phyloP scores from a whole-genome alignment of 2,888 invertebrate species.

The Agrochola litura region DNA sequence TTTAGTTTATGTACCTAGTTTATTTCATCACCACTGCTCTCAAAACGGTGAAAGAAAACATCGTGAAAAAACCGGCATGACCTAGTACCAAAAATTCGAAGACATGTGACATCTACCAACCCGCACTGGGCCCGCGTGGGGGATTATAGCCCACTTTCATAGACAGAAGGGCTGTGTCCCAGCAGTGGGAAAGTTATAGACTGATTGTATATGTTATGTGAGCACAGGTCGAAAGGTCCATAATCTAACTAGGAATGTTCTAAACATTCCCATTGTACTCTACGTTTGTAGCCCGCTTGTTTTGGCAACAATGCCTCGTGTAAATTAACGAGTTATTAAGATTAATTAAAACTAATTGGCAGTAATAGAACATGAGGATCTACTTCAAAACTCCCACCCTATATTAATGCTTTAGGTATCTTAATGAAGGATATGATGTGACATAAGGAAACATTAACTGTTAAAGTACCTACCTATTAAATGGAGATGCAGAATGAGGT shows the following conservation, averaged over 20 bases:
- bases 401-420: slow-evolving; percentile 26
- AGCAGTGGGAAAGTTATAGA: too few species aligned
- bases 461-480: slow-evolving; percentile 1
- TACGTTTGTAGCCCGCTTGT: slow-evolving; percentile 36
- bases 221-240: background rate
- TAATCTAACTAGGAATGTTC: background rate
- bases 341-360: slow-evolving; percentile 83
- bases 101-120: too few species aligned
- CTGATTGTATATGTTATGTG: too few species aligned
- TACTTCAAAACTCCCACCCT: slow-evolving; percentile 54
- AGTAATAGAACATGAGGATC: slow-evolving; percentile 73
- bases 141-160: too few species aligned
- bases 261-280: slow-evolving; percentile 35
- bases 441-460: slow-evolving; percentile 24
- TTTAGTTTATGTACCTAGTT: too few species aligned
- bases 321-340: slow-evolving; percentile 80
- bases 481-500: background rate
- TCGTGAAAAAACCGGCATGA: too few species aligned
- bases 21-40: too few species aligned
- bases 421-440: slow-evolving; percentile 34
- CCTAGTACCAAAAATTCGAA: too few species aligned
- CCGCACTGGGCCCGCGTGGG: too few species aligned
- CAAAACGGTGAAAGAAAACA: too few species aligned
- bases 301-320: slow-evolving; percentile 64
- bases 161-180: too few species aligned